These are phyloP conservation scores for Hypomecis atomaria DNA, from an alignment of 2,888 invertebrate genomes.

Conservation along the genomic window DNA sequence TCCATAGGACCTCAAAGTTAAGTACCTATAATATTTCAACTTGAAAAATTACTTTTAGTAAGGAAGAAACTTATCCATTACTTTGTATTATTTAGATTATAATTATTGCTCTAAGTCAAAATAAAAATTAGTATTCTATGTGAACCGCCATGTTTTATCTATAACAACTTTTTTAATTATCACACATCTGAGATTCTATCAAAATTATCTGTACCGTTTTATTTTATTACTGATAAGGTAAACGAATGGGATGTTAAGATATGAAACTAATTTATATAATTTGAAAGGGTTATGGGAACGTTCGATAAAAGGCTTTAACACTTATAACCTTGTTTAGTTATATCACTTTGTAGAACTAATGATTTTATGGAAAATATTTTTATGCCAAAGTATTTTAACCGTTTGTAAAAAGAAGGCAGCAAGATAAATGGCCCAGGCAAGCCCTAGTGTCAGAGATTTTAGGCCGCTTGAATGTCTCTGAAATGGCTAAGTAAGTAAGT, in stretches of 20 bases:
- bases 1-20: no score
- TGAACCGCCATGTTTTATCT: constrained; percentile 37
- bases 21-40: no score
- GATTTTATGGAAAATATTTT: background rate
- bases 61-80: no score
- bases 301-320: background rate
- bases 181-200: constrained; percentile 36
- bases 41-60: no score
- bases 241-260: constrained; percentile 47
- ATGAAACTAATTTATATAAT: constrained; percentile 47
- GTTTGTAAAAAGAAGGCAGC: no score
- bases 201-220: constrained; percentile 47
- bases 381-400: no score
- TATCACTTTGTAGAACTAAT: constrained; percentile 13
- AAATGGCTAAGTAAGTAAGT: no score
- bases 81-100: no score
- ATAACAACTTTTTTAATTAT: constrained; percentile 43
- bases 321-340: background rate
- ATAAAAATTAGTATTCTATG: constrained; percentile 40
- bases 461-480: no score
- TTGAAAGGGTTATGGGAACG: constrained; percentile 24
- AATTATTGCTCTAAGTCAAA: background rate
- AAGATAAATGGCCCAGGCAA: no score
- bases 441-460: no score
- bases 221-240: constrained; percentile 53